phyloP scores from a whole-genome alignment of 2,888 invertebrate genomes.

The Hypselothyrea guttata region DNA sequence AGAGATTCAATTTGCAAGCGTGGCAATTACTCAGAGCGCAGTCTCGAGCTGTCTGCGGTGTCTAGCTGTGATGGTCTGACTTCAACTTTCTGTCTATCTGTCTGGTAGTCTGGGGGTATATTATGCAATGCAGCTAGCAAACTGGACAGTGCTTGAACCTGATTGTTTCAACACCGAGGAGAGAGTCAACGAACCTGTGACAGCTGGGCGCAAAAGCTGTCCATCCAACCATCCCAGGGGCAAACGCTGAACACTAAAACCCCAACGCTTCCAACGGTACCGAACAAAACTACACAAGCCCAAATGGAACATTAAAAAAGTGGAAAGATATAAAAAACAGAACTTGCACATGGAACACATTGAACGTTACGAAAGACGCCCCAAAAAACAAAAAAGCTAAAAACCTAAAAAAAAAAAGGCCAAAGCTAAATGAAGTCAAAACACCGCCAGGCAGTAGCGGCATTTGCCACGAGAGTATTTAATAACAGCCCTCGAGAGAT shows the following conservation, averaged over 20 bases:
- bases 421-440: constrained; percentile 34
- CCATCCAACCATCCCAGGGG: constrained; percentile 23
- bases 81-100: not conserved
- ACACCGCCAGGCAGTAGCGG: constrained; percentile 66
- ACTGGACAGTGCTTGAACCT: constrained; percentile 54
- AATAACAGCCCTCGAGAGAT: constrained; percentile 19
- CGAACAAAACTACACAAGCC: constrained; percentile 50
- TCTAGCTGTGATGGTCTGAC: not conserved
- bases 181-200: constrained; percentile 72
- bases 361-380: constrained; percentile 54
- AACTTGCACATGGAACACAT: constrained; percentile 29
- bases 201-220: constrained; percentile 66
- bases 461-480: constrained; percentile 61
- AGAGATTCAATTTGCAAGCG: constrained; percentile 46
- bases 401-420: not conserved
- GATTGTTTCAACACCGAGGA: constrained; percentile 69
- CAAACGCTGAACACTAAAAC: not conserved
- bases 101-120: constrained; percentile 20
- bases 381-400: constrained; percentile 31
- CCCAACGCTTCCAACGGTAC: constrained; percentile 55
- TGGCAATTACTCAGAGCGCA: constrained; percentile 37
- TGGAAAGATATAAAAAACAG: constrained; percentile 13
- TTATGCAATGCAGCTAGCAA: constrained; percentile 63
- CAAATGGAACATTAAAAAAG: constrained; percentile 64
- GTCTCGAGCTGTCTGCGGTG: constrained; percentile 9